Evolutionary conservation across 2,888 invertebrate species (phyloP).

Genomic region (Sinohyriopsis cumingii): DNA sequence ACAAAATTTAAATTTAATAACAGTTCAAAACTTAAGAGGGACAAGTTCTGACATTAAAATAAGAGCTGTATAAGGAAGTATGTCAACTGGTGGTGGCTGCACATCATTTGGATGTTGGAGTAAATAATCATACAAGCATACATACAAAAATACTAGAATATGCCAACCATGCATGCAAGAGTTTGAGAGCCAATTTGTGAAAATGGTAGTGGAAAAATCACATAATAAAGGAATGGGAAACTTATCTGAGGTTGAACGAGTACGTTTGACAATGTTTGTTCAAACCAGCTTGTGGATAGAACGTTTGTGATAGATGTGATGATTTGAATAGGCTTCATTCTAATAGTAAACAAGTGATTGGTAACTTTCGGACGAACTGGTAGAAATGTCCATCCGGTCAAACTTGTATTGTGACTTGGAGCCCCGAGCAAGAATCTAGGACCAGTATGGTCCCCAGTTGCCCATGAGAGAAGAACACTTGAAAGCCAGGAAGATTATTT

Average conservation of each 20-base stretch:
- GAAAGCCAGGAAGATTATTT: not conserved
- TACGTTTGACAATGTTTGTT: conserved; percentile 19
- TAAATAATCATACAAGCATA: conserved; percentile 24
- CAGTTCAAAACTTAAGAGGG: conserved; percentile 1
- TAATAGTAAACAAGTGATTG: conserved; percentile 21
- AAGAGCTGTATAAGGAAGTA: conserved; percentile 13
- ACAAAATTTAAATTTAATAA: conserved; percentile 4
- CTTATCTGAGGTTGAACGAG: conserved; percentile 6
- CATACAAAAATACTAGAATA: conserved; percentile 21
- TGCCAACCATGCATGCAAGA: conserved; percentile 25
- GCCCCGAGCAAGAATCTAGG: conserved; percentile 19
- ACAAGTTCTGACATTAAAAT: conserved; percentile 10
- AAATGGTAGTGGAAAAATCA: conserved; percentile 15
- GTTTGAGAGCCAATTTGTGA: conserved; percentile 13
- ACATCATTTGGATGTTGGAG: conserved; percentile 22
- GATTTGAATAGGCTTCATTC: conserved; percentile 20
- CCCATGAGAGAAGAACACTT: not conserved
- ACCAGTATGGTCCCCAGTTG: conserved; percentile 15
- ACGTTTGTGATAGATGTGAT: conserved; percentile 19
- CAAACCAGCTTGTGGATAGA: not conserved
- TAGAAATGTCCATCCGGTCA: conserved; percentile 23
- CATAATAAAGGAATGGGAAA: conserved; percentile 14
- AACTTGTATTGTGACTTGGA: conserved; percentile 35
- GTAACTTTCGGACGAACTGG: conserved; percentile 30
- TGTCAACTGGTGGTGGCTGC: conserved; percentile 14